phyloP scores from a whole-genome alignment of 2,888 invertebrate species.

The Gonocerus acuteangulatus region DNA sequence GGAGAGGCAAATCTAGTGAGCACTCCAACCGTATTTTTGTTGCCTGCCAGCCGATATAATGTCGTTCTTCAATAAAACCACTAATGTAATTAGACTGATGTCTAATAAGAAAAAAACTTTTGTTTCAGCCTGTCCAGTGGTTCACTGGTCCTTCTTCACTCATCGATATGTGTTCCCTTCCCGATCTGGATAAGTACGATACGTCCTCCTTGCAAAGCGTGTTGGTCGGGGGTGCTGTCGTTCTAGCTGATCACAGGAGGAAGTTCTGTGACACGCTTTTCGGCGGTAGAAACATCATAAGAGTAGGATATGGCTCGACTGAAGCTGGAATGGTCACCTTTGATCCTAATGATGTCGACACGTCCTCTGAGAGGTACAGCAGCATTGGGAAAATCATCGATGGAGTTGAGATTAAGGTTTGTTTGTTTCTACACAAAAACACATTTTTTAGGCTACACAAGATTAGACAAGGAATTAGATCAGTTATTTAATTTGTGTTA shows the following conservation, averaged over 20 bases:
- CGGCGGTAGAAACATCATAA: not conserved
- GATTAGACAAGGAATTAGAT: not conserved
- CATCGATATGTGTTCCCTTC: constrained; percentile 3
- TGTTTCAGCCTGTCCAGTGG: constrained; percentile 19
- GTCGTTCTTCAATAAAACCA: too few species aligned
- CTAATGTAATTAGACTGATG: too few species aligned
- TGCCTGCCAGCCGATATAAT: too few species aligned
- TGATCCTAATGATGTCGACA: not conserved
- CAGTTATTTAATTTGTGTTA: too few species aligned
- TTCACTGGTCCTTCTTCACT: constrained; percentile 19
- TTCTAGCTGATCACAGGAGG: constrained; percentile 4
- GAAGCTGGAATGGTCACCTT: constrained; percentile 12
- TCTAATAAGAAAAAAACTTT: too few species aligned
- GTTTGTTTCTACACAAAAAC: not conserved
- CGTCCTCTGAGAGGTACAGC: not conserved
- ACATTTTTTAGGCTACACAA: not conserved
- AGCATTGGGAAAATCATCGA: constrained; percentile 1
- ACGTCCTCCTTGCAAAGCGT: constrained; percentile 5
- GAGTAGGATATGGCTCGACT: constrained; percentile 18
- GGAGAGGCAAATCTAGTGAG: too few species aligned
- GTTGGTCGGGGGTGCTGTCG: constrained; percentile 5
- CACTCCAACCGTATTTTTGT: too few species aligned
- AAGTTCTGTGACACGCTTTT: constrained; percentile 7
- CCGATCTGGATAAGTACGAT: constrained; percentile 7
- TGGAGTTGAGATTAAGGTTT: constrained; percentile 18